phyloP scores from a whole-genome alignment of 2,888 invertebrate genomes.

The Drosophila fungiperda region DNA sequence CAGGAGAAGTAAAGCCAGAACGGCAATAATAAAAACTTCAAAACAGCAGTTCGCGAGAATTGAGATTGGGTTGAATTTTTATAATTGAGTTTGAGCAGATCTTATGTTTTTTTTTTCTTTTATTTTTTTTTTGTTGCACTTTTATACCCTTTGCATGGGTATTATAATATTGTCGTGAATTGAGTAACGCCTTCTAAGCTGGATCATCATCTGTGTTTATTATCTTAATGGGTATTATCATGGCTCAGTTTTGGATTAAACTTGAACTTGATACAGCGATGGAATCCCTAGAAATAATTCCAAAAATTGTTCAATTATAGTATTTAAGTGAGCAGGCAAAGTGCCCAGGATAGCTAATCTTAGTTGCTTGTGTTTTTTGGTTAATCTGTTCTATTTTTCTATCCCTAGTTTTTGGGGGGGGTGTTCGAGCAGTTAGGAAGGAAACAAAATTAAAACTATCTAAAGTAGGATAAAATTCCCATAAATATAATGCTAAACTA shows the following conservation, averaged over 20 bases:
- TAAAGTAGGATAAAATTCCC: slow-evolving; percentile 32
- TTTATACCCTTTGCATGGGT: slow-evolving; percentile 6
- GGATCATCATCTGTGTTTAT: background rate
- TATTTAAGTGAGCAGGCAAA: background rate
- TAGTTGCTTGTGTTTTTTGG: slow-evolving; percentile 15
- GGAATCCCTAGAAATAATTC: background rate
- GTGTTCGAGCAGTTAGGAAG: slow-evolving; percentile 20
- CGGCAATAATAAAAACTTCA: slow-evolving; percentile 61
- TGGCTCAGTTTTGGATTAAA: background rate
- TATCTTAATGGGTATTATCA: background rate
- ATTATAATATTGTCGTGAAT: background rate
- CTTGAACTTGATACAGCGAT: background rate
- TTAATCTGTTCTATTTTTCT: slow-evolving; percentile 57
- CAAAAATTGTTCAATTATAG: background rate
- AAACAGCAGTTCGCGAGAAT: slow-evolving; percentile 76
- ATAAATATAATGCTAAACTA: slow-evolving; percentile 29
- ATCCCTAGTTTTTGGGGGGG: slow-evolving; percentile 13
- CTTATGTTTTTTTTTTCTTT: slow-evolving; percentile 20
- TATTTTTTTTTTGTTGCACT: background rate
- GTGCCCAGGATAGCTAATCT: background rate
- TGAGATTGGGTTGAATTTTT: slow-evolving; percentile 79
- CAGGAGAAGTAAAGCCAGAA: slow-evolving; percentile 57
- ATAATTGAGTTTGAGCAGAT: slow-evolving; percentile 73
- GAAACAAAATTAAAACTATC: slow-evolving; percentile 40
- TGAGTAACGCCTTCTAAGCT: background rate